Percentiles rank a stretch among this genome's conserved stretches.
Conservation (phyloP, 2,797 vertebrate genomes). For the Dermochelys coriacea region DNA sequence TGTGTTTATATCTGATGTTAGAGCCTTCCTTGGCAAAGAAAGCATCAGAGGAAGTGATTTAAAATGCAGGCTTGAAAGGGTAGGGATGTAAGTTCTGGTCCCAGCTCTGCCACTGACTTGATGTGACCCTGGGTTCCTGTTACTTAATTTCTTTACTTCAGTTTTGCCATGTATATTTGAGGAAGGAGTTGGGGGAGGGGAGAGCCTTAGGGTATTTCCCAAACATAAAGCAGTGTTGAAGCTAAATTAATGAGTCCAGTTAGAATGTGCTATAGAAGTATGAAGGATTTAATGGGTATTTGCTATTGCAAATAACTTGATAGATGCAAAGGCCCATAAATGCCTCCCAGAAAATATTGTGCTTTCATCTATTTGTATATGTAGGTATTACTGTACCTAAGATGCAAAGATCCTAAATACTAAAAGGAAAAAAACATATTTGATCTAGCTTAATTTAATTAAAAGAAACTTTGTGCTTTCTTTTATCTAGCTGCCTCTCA, state of each 20-base stretch:
- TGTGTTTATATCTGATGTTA: background rate
- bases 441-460: background rate
- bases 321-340: background rate
- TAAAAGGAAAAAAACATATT: background rate
- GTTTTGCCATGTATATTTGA: background rate
- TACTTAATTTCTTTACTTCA: background rate
- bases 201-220: background rate
- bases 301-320: background rate
- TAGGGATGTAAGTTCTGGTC: background rate
- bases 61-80: background rate
- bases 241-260: background rate
- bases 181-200: background rate
- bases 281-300: background rate
- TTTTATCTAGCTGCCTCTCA: background rate
- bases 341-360: background rate
- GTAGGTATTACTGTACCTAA: background rate
- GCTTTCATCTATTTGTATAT: background rate
- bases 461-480: background rate
- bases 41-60: background rate
- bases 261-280: background rate
- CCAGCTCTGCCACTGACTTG: background rate
- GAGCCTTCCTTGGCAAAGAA: background rate
- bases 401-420: background rate
- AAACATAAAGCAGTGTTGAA: background rate
- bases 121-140: background rate